These are phyloP conservation scores for Pipistrellus kuhlii DNA, from an alignment of 2,797 vertebrate species.

Conservation along the genomic window DNA sequence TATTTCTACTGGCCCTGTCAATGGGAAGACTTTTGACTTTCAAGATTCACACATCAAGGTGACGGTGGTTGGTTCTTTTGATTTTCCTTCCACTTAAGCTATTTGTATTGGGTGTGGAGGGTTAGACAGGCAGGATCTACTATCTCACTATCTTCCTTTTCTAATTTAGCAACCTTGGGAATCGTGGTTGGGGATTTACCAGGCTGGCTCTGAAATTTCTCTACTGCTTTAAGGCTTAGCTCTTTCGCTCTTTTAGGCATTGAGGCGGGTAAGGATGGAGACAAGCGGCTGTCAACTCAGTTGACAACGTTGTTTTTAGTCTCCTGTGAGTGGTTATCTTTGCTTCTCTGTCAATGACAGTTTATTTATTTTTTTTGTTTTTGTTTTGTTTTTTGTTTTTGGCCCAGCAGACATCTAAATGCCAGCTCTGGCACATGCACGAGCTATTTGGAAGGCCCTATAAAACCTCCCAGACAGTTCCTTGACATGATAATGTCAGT, in stretches of 20 bases:
- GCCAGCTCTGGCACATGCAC: not conserved
- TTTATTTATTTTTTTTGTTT: not conserved
- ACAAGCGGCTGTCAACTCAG: not conserved
- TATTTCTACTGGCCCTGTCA: not conserved
- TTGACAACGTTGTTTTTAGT: not conserved
- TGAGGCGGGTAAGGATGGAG: not conserved
- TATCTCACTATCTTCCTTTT: not conserved
- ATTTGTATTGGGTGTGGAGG: not conserved
- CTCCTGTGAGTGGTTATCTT: not conserved
- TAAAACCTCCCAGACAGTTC: not conserved
- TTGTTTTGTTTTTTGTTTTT: not conserved
- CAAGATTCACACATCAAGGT: not conserved
- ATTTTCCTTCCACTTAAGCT: not conserved
- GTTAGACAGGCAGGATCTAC: not conserved
- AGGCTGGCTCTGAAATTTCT: constrained; percentile 1
- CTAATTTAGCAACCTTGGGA: not conserved
- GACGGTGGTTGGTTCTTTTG: not conserved
- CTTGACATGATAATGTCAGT: not conserved
- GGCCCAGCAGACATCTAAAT: not conserved
- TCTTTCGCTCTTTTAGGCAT: not conserved
- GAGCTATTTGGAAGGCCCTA: not conserved
- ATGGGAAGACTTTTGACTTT: not conserved
- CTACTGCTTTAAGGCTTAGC: not conserved
- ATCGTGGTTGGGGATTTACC: not conserved
- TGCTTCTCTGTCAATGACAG: not conserved